Evolutionary conservation across 23 tunicate genomes (phyloP), one percentile per base, ranked within the genome.

Genomic region (Diplosoma virens): DNA sequence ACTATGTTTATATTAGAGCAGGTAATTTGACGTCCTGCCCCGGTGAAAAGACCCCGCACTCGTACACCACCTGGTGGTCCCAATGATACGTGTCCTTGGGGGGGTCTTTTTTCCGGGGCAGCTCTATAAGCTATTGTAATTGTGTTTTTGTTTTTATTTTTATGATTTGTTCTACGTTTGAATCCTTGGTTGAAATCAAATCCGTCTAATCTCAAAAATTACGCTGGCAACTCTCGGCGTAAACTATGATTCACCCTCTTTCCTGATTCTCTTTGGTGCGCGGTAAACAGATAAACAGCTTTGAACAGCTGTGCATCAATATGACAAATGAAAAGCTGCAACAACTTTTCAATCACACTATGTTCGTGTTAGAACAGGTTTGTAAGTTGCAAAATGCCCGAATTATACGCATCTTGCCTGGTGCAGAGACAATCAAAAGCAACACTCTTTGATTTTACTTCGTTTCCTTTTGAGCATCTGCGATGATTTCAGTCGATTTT

Each of bases 1-100:
- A 95, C 99, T 70, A 95, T 95, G 99, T 95, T 95, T 80, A 88
- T 95, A 14, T 81, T 95, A 61, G 99, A 95, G 59, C 99, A 95
- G 94, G 99, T 95, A 73, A 95, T 37, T 72, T 20, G 37, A 72
- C 16, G 3, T 2, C 22, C 33, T 26, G 78, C 78, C 78, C 61
- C 60, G 36, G 60, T n/a, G 22, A n/a, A 68, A 41, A 36, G 61
- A 55, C 61, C 61, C 17, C 17, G 61, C 22, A 9, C n/a, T n/a
- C n/a, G n/a, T n/a, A n/a, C n/a, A n/a, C n/a, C n/a, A n/a, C n/a
- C n/a, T n/a, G n/a, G n/a, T n/a, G n/a, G n/a, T n/a, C n/a, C n/a
- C n/a, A n/a, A n/a, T n/a, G n/a, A n/a, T n/a, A n/a, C n/a, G n/a
- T n/a, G n/a, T 45, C 52, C 14, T 45, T 11, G 22, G 22, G 22